Conservation (phyloP, 1,140 invertebrate species). For the Chlorops oryzae region DNA sequence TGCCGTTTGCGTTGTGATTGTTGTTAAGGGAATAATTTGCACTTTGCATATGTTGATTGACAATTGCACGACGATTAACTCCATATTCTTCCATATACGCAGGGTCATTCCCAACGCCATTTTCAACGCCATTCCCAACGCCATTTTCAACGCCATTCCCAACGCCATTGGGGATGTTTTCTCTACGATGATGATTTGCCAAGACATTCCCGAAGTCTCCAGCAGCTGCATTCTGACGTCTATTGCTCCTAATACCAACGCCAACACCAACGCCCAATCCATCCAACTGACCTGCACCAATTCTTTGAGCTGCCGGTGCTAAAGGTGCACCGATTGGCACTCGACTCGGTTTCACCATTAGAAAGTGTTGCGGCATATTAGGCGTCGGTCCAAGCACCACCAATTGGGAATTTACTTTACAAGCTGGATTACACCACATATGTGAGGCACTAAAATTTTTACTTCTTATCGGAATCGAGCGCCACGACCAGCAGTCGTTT, state of each 20-base stretch:
- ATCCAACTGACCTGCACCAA: too few species aligned
- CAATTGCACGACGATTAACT: constrained; percentile 37
- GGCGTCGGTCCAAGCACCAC: constrained; percentile 43
- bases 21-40: constrained; percentile 37
- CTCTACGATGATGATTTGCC: too few species aligned
- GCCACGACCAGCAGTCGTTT: constrained; percentile 75
- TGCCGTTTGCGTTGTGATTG: constrained; percentile 22
- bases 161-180: too few species aligned
- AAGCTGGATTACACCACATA: constrained; percentile 89
- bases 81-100: constrained; percentile 43
- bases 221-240: too few species aligned
- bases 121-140: too few species aligned
- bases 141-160: too few species aligned
- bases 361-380: constrained; percentile 41
- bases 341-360: constrained; percentile 42
- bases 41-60: constrained; percentile 37
- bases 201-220: too few species aligned
- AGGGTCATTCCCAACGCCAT: too few species aligned
- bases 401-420: constrained; percentile 58
- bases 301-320: constrained; percentile 18
- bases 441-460: constrained; percentile 72
- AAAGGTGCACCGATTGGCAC: constrained; percentile 29
- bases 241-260: too few species aligned
- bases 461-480: constrained; percentile 66
- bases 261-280: too few species aligned